These are phyloP conservation scores for Ectemnius lituratus DNA, from an alignment of 2,888 invertebrate genomes.

Conservation along the genomic window DNA sequence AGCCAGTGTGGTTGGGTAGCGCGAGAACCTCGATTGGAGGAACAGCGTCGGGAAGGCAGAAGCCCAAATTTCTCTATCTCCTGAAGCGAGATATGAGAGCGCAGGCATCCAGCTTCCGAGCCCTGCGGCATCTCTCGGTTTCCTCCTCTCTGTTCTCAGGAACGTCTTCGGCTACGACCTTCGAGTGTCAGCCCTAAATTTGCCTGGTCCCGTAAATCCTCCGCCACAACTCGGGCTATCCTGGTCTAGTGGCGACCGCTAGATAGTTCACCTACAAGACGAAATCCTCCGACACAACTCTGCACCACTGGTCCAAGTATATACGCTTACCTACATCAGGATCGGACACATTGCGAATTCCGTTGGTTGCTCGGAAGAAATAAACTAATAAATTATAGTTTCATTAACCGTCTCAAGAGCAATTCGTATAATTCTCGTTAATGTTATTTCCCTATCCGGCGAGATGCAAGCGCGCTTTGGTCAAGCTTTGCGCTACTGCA, in stretches of 20 bases:
- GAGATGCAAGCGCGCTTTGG: constrained; percentile 35
- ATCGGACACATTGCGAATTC: too few relatives aligned
- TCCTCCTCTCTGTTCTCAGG: constrained; percentile 12
- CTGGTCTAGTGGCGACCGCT: constrained; percentile 13
- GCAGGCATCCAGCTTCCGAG: neutral
- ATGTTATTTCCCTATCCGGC: neutral
- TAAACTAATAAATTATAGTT: too few relatives aligned
- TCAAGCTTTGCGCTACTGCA: too few relatives aligned
- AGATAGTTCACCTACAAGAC: constrained; percentile 53
- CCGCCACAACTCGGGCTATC: constrained; percentile 29
- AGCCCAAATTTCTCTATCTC: constrained; percentile 45
- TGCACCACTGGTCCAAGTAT: constrained; percentile 39
- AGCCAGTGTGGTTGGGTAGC: constrained; percentile 35
- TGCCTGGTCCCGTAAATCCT: constrained; percentile 49
- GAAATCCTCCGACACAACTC: constrained; percentile 17
- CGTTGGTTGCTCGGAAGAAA: too few relatives aligned
- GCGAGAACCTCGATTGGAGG: constrained; percentile 24
- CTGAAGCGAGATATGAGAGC: constrained; percentile 18
- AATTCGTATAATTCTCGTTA: too few relatives aligned
- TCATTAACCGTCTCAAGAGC: too few relatives aligned
- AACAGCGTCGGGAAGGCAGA: constrained; percentile 29
- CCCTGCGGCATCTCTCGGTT: neutral
- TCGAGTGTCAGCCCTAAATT: constrained; percentile 44
- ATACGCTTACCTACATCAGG: constrained; percentile 52
- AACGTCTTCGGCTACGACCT: constrained; percentile 33